A percentile compares a stretch with the other conserved stretches of the same genome.
Conservation (phyloP, 2,888 invertebrate genomes). For the Polydrusus tereticollis region DNA sequence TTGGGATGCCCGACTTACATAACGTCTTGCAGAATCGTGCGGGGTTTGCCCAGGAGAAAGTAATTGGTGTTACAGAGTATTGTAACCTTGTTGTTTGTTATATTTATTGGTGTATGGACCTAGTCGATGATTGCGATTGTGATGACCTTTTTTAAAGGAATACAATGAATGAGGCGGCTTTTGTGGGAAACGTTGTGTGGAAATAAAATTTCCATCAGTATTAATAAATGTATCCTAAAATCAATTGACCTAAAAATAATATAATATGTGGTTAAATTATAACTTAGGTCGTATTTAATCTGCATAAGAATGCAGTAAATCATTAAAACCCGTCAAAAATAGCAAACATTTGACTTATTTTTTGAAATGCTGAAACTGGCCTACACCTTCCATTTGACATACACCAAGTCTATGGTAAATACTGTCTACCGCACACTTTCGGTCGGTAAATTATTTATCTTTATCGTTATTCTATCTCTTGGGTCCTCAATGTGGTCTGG, state of each 20-base stretch:
- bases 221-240: not conserved
- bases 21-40: constrained; percentile 38
- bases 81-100: constrained; percentile 43
- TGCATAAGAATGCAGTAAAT: too few relatives aligned
- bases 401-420: too few relatives aligned
- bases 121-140: not conserved
- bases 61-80: constrained; percentile 31
- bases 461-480: too few relatives aligned
- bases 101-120: not conserved
- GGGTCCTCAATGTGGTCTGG: too few relatives aligned
- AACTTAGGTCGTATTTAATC: too few relatives aligned
- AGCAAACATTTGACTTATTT: too few relatives aligned
- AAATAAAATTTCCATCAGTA: not conserved
- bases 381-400: too few relatives aligned
- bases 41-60: constrained; percentile 49
- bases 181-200: not conserved
- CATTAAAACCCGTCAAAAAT: too few relatives aligned
- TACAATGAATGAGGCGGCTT: not conserved
- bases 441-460: too few relatives aligned
- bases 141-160: not conserved
- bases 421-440: too few relatives aligned
- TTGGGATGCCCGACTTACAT: constrained; percentile 48
- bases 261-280: too few relatives aligned
- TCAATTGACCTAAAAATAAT: not conserved
- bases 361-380: too few relatives aligned